These are phyloP conservation scores for Fabriciana adippe DNA, from an alignment of 2,888 invertebrate genomes.

Conservation along the genomic window DNA sequence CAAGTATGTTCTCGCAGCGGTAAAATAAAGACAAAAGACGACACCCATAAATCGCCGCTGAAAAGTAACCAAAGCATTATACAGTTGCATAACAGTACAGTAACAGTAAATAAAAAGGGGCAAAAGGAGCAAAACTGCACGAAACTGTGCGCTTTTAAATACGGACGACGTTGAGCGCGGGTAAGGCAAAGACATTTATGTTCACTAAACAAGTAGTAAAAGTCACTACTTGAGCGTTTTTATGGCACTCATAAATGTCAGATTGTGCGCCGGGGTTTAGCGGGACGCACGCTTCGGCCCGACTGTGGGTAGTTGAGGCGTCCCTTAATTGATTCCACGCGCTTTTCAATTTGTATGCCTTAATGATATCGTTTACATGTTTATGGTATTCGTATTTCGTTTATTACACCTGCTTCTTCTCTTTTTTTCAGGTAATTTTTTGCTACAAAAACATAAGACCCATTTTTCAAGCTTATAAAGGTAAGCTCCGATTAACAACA, in stretches of 20 bases:
- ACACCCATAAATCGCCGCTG: conserved; percentile 73
- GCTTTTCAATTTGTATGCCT: conserved; percentile 52
- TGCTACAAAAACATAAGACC: conserved; percentile 18
- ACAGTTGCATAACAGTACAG: conserved; percentile 80
- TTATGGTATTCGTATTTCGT: conserved; percentile 51
- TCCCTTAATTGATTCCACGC: conserved; percentile 70
- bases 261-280: conserved; percentile 79
- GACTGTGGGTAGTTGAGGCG: conserved; percentile 46
- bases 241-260: conserved; percentile 83
- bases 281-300: conserved; percentile 52
- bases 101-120: conserved; percentile 78
- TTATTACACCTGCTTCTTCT: conserved; percentile 55
- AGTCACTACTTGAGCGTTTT: conserved; percentile 84
- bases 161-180: conserved; percentile 79
- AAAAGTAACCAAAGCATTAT: conserved; percentile 80
- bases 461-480: conserved; percentile 22
- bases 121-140: conserved; percentile 77
- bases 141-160: conserved; percentile 82
- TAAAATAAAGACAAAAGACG: conserved; percentile 78
- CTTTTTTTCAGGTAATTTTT: conserved; percentile 66
- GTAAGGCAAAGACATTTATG: conserved; percentile 83
- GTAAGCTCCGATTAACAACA: conserved; percentile 23
- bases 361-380: conserved; percentile 54
- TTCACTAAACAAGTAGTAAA: conserved; percentile 84
- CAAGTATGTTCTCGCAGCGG: conserved; percentile 67